Evolutionary conservation across 2,113 vertebrate genomes (phyloP).

Genomic region (Burhinus oedicnemus): DNA sequence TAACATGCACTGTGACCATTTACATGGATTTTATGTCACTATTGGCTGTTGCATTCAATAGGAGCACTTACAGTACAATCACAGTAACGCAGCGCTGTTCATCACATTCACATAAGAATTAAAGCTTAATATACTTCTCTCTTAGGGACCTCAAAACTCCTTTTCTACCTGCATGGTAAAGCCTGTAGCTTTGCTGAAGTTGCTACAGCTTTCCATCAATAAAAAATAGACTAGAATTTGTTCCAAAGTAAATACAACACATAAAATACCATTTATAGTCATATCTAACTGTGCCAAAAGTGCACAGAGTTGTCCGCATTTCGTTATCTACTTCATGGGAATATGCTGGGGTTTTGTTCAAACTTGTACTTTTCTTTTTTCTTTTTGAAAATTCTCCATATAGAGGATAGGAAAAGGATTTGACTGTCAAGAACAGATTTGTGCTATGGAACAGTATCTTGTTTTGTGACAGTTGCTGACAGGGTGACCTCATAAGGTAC

Average conservation of each 20-base stretch:
- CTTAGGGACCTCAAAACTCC: not conserved
- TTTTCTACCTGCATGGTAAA: not conserved
- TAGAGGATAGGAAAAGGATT: not conserved
- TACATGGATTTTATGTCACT: constrained; percentile 15
- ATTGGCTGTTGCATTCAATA: not conserved
- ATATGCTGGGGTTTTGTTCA: not conserved
- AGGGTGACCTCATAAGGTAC: not conserved
- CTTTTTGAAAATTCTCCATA: not conserved
- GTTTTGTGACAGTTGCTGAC: not conserved
- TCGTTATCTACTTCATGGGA: not conserved
- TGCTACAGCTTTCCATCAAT: not conserved
- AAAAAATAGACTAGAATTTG: not conserved
- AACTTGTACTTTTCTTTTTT: not conserved
- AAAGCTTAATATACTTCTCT: not conserved
- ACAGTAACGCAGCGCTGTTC: not conserved
- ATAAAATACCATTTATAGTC: not conserved
- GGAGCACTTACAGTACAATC: not conserved
- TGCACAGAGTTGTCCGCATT: not conserved
- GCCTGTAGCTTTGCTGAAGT: not conserved
- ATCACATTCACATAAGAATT: not conserved
- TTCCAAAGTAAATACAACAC: not conserved
- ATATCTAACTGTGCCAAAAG: not conserved
- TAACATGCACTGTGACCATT: not conserved
- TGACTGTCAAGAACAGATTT: not conserved
- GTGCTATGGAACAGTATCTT: not conserved